Conservation (phyloP, 2,888 invertebrate species). For the Apotomis capreana region DNA sequence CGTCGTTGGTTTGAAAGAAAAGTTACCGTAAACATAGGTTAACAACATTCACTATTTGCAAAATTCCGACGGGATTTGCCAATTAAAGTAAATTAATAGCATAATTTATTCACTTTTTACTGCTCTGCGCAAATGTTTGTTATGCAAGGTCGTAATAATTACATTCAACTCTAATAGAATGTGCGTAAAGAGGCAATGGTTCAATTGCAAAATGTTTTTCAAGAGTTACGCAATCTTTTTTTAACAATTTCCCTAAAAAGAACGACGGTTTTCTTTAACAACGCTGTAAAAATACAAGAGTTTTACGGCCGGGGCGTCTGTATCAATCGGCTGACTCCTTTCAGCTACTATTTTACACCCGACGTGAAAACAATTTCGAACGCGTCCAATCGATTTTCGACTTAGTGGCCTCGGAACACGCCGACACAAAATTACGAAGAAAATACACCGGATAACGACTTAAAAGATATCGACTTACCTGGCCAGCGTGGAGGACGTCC, state of each 20-base stretch:
- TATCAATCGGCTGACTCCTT: conserved; percentile 60
- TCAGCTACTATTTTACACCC: conserved; percentile 73
- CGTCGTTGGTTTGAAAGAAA: too few relatives aligned
- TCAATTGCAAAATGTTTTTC: conserved; percentile 17
- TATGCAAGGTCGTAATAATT: conserved; percentile 12
- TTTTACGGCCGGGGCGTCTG: conserved; percentile 67
- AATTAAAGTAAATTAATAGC: background rate
- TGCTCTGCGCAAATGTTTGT: conserved; percentile 6
- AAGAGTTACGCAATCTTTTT: conserved; percentile 32
- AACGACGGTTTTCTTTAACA: conserved; percentile 23
- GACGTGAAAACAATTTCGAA: conserved; percentile 77
- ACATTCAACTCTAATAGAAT: conserved; percentile 12
- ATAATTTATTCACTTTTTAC: background rate
- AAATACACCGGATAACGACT: conserved; percentile 43
- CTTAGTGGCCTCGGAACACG: conserved; percentile 57
- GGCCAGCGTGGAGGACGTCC: conserved; percentile 82
- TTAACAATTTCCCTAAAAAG: conserved; percentile 19
- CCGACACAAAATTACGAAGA: conserved; percentile 40
- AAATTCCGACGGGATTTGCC: background rate
- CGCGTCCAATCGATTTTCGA: conserved; percentile 79
- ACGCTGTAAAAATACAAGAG: conserved; percentile 52
- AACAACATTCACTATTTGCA: too few relatives aligned
- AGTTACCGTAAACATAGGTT: too few relatives aligned
- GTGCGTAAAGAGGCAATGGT: conserved; percentile 17
- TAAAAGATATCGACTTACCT: conserved; percentile 70